A percentile compares a stretch with the other conserved stretches of the same genome.
Evolutionary conservation across 2,797 vertebrate genomes (phyloP).

Genomic region (Adelosebastes latens): DNA sequence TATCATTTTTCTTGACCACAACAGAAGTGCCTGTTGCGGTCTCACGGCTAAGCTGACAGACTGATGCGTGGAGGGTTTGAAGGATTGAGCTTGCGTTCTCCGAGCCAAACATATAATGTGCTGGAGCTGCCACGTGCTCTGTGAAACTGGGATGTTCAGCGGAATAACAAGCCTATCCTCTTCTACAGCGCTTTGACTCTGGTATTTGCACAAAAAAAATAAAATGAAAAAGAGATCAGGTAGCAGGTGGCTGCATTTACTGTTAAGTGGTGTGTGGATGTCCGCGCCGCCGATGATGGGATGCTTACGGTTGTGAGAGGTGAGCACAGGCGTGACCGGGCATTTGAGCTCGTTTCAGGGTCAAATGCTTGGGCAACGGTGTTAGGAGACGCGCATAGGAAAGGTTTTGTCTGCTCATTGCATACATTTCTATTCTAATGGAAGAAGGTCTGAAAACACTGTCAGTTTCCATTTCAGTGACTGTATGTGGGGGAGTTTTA

Average conservation of each 20-base stretch:
- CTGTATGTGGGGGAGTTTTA: conserved; percentile 27
- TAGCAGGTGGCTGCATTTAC: conserved; percentile 59
- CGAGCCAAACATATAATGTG: conserved; percentile 1
- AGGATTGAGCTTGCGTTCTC: neutral
- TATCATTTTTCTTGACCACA: conserved; percentile 51
- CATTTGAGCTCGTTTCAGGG: conserved; percentile 40
- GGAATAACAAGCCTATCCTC: conserved; percentile 21
- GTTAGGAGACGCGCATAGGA: neutral
- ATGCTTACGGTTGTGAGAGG: conserved; percentile 19
- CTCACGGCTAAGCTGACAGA: neutral
- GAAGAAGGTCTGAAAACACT: neutral
- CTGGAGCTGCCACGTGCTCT: conserved; percentile 2
- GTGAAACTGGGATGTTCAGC: conserved; percentile 15
- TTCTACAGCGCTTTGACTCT: neutral
- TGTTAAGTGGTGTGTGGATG: conserved; percentile 53
- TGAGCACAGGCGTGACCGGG: conserved; percentile 18
- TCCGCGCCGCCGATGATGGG: conserved; percentile 41
- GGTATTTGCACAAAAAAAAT: neutral
- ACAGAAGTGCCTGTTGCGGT: conserved; percentile 4
- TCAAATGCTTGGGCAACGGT: conserved; percentile 26
- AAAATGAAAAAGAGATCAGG: conserved; percentile 21
- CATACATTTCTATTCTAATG: conserved; percentile 1
- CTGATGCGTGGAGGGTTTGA: neutral
- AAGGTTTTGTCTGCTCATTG: neutral
- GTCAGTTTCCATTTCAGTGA: neutral